Evolutionary conservation across 2,797 vertebrate species (phyloP), one percentile per base, ranked within the genome.

Genomic region (Hybognathus amarus): DNA sequence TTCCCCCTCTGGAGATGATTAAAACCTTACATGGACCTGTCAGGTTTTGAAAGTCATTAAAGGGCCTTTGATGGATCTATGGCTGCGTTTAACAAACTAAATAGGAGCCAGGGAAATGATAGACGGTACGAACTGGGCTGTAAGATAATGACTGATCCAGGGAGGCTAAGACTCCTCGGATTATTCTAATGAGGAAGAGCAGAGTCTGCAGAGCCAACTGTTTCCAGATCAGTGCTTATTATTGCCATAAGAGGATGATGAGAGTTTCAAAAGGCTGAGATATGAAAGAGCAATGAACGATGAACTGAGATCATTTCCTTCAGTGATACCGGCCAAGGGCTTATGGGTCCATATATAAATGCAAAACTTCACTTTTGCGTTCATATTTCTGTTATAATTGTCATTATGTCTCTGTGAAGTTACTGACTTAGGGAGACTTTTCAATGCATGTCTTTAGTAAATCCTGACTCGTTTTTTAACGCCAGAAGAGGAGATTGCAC

Each of bases 11-110:
- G 64, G 85, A 80, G 85, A 83, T 63, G 69, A 79, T 70, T 54
- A 27, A 85, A 85, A 76, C 79, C 67, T 85, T 79, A 64, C 22
- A 47, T 52, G 24, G 73, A 75, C 33, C 45, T 50, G 77, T 56
- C 79, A 77, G 80, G 50, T 78, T 88, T 79, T 80, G 84, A 81
- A 86, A 86, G 75, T 82, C 82, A 82, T 86, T 86, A 88, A 77
- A 15, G 22, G 54, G 42, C 71, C 81, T 42, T 38, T 78, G 87
- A 85, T 73, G 71, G 54, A 78, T 82, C 70, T 36, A 47, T 59
- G 64, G 42, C 54, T 52, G 77, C 77, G 38, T 85, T 88, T 86
- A 88, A 88, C 75, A 68, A 77, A 59, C 69, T 59, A 70, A 79
- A 80, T 36, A 54, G 66, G 50, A 74, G 47, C 5, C 36, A 10